Evolutionary conservation across 1,140 invertebrate species (phyloP).

Genomic region (Drosophila carrolli): DNA sequence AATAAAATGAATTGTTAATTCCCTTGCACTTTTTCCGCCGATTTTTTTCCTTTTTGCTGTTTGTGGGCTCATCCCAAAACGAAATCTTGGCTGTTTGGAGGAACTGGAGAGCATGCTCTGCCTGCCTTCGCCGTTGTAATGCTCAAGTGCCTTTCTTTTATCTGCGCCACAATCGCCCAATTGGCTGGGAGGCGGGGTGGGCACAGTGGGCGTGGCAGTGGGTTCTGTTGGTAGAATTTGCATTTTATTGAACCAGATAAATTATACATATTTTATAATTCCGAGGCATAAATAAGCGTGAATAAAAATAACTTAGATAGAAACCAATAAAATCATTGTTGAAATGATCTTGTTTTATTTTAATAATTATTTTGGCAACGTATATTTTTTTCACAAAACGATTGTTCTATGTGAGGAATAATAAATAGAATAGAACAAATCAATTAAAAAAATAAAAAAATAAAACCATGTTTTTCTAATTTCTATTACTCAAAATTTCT

Average conservation of each 20-base stretch:
- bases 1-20: slow-evolving; percentile 84
- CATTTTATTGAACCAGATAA: neutral
- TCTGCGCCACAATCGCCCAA: slow-evolving; percentile 72
- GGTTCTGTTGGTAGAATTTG: neutral
- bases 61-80: slow-evolving; percentile 28
- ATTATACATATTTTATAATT: too few species aligned
- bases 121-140: slow-evolving; percentile 61
- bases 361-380: too few species aligned
- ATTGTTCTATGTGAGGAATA: too few species aligned
- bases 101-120: slow-evolving; percentile 31
- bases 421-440: too few species aligned
- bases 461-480: too few species aligned
- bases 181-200: slow-evolving; percentile 20
- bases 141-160: slow-evolving; percentile 80
- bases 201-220: slow-evolving; percentile 26
- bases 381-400: too few species aligned
- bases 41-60: slow-evolving; percentile 16
- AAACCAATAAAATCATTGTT: too few species aligned
- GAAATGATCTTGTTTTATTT: too few species aligned
- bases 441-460: too few species aligned
- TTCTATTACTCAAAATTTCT: too few species aligned
- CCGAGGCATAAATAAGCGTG: too few species aligned
- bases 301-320: too few species aligned
- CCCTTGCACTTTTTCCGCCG: slow-evolving; percentile 66
- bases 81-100: slow-evolving; percentile 33